Percentiles rank a stretch among this genome's conserved stretches.
phyloP scores from a whole-genome alignment of 2,888 invertebrate genomes.

The Eupithecia exiguata region DNA sequence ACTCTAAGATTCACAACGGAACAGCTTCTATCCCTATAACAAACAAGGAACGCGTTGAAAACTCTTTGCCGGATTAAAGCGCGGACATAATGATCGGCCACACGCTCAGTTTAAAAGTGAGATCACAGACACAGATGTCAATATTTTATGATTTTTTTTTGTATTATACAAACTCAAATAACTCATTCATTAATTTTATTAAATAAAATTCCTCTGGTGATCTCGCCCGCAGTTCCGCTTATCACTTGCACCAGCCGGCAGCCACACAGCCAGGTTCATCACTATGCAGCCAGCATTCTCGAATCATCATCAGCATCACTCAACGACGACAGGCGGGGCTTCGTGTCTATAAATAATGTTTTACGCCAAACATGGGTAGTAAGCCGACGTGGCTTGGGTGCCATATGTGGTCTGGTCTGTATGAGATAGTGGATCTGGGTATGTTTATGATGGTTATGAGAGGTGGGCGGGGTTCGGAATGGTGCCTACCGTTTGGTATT shows the following conservation, averaged over 20 bases:
- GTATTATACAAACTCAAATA: too few species aligned
- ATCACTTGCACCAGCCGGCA: constrained; percentile 1
- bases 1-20: too few species aligned
- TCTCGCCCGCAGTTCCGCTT: neutral
- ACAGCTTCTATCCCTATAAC: too few species aligned
- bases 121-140: too few species aligned
- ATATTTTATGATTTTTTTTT: too few species aligned
- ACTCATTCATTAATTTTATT: too few species aligned
- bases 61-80: too few species aligned
- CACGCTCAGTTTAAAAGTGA: too few species aligned
- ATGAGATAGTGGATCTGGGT: neutral
- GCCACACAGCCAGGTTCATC: constrained; percentile 8
- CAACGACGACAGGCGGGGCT: constrained; percentile 39
- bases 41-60: too few species aligned
- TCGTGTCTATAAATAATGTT: constrained; percentile 36
- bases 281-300: constrained; percentile 22
- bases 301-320: constrained; percentile 32
- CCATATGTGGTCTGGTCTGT: neutral
- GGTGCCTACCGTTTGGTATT: neutral
- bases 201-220: too few species aligned
- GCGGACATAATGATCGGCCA: too few species aligned
- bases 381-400: constrained; percentile 17
- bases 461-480: constrained; percentile 28
- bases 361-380: constrained; percentile 19
- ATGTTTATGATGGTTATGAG: constrained; percentile 30